Base-by-base conservation (phyloP, 1,140 invertebrate genomes). In the Euborellia annulipes region DNA sequence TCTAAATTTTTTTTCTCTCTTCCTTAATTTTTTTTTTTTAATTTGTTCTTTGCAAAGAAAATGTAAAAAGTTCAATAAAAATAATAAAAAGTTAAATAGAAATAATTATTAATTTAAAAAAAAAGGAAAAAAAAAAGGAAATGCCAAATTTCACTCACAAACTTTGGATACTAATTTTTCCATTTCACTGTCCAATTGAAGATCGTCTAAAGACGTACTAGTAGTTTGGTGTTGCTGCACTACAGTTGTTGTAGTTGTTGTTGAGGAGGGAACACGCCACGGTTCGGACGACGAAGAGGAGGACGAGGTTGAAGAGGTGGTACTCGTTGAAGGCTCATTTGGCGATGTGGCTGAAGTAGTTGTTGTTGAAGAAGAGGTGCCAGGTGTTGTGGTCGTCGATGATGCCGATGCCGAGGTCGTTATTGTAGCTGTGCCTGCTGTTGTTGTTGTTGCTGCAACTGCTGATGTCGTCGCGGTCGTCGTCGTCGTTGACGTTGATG, bases 81-180 rank as follows among this genome's bases (percentile, higher is more conserved):
- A 27, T 6, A 27, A 27, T 27, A 27, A 27, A 27, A 27, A 27
- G n/a, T n/a, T n/a, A n/a, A n/a, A n/a, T n/a, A n/a, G n/a, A n/a
- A n/a, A n/a, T n/a, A n/a, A n/a, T n/a, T n/a, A n/a, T n/a, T n/a
- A n/a, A n/a, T n/a, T n/a, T n/a, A n/a, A 27, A 27, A 27, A 6
- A 27, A 27, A 27, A 27, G 11, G 4, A 27, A 6, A 27, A 6
- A 6, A 6, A 27, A 6, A 21, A 3, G 39, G 39, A 7, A 11
- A 45, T 36, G 9, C 7, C 8, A 2, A 1, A 20, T 18, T 47
- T 50, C 49, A 69, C 55, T 76, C 73, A 61, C 76, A 75, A 58
- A 79, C 76, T 62, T 79, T 73, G 43, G 76, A 73, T 49, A 79
- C 78, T 65, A 81, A 75, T 61, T 80, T 79, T 59, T 79, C 76